Base-by-base conservation (phyloP, 2,888 invertebrate species). In the Catocala fraxini region DNA sequence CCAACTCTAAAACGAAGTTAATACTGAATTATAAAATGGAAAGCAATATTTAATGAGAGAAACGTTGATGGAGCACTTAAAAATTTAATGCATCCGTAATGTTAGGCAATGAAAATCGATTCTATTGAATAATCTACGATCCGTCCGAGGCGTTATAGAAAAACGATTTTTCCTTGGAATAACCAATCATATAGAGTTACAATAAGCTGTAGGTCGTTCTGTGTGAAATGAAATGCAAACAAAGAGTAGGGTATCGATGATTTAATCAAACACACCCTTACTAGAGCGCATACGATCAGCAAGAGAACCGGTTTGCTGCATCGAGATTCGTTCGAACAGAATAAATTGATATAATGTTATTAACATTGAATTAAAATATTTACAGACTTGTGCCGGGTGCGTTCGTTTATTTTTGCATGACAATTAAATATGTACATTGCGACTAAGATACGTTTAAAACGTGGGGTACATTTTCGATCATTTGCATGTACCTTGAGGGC, bases 291-390 rank as follows among this genome's bases (percentile, higher is more conserved):
- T 76, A 79, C 73, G 74, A 74, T 78, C 73, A 69, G 57, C 71
- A 70, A 73, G 53, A 68, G 66, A 89, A 90, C 89, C 88, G 87
- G 89, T 82, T 87, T 47, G 39, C 59, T 61, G 66, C 71, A 70
- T 70, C 68, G 61, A 70, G 41, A 51, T 55, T 46, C 68, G 51
- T 75, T 77, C 76, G 73, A 80, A 82, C 76, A 73, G 78, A 80
- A 25, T 25, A 25, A 25, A 82, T 81, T 81, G 75, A 85, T 84
- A 89, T 88, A 81, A 86, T 88, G 88, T 86, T 90, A 89, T 90
- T 89, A 89, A 84, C 87, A 88, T 89, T 84, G 85, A 86, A 89
- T 91, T 90, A 85, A 88, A 89, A 90, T 90, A 90, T 89, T 90
- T 87, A 88, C 88, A 80, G 80, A 84, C 75, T 81, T 68, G 73